phyloP scores from a whole-genome alignment of 1,140 invertebrate genomes.

The Polyergus mexicanus region DNA sequence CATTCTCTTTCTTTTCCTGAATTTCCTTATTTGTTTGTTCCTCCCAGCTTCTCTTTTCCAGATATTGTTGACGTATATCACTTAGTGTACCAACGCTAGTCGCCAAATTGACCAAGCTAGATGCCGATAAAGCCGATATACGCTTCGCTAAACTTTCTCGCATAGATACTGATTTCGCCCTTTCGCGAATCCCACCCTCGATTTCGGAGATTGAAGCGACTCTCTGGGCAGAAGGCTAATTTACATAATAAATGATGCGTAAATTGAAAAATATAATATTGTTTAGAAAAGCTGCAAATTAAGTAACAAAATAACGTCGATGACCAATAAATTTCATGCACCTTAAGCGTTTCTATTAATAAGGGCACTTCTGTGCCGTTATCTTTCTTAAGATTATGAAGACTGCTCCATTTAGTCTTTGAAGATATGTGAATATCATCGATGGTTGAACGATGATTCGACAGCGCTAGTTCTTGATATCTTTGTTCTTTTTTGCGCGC shows the following conservation, averaged over 20 bases:
- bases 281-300: background rate
- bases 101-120: slow-evolving; percentile 79
- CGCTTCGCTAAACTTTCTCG: slow-evolving; percentile 45
- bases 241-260: background rate
- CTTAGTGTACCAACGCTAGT: slow-evolving; percentile 29
- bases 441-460: slow-evolving; percentile 76
- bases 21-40: slow-evolving; percentile 17
- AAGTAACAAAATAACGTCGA: background rate
- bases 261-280: background rate
- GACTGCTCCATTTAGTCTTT: slow-evolving; percentile 81
- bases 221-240: slow-evolving; percentile 52
- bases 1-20: slow-evolving; percentile 21
- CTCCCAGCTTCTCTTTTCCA: slow-evolving; percentile 38
- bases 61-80: slow-evolving; percentile 30
- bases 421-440: slow-evolving; percentile 72
- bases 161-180: slow-evolving; percentile 47
- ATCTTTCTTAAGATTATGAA: slow-evolving; percentile 81
- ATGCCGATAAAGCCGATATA: slow-evolving; percentile 62
- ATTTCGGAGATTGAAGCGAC: slow-evolving; percentile 63
- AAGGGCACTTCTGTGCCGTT: slow-evolving; percentile 73
- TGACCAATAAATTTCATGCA: slow-evolving; percentile 21
- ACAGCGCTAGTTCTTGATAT: slow-evolving; percentile 42
- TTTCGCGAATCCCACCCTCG: slow-evolving; percentile 20
- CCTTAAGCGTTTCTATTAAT: slow-evolving; percentile 77
- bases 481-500: slow-evolving; percentile 43